Percentiles rank a stretch among this genome's conserved stretches.
These are phyloP conservation scores for Enoplolaimus lenunculus DNA, from an alignment of 2,888 invertebrate genomes.

Conservation along the genomic window DNA sequence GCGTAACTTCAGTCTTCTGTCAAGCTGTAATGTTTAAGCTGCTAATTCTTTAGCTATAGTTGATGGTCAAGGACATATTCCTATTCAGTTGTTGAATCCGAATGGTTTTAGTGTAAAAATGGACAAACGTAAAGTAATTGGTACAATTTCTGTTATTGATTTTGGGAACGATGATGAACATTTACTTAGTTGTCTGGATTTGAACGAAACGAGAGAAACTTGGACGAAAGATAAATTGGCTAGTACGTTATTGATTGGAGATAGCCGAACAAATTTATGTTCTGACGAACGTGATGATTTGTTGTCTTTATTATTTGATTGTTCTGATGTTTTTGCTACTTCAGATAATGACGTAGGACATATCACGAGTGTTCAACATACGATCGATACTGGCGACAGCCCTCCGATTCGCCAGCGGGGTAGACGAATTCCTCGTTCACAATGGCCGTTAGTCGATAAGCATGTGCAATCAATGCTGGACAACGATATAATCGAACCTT, in stretches of 20 bases:
- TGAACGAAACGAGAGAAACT: neutral
- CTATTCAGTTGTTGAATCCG: neutral
- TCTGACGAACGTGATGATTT: neutral
- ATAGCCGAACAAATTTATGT: neutral
- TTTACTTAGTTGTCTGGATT: neutral
- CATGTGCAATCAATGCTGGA: neutral
- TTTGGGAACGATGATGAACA: neutral
- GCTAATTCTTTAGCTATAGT: neutral
- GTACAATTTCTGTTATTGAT: neutral
- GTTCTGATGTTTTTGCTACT: neutral
- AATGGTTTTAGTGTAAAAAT: neutral
- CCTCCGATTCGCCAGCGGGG: neutral
- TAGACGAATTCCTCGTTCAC: constrained; percentile 6
- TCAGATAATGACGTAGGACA: constrained; percentile 5
- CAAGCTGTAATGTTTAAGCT: neutral
- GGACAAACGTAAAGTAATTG: neutral
- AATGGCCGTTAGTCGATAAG: neutral
- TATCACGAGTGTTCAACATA: neutral
- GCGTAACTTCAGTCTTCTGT: neutral
- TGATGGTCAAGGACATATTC: neutral
- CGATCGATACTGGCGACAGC: neutral
- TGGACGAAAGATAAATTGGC: neutral
- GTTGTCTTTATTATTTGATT: neutral
- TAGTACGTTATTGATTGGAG: neutral
- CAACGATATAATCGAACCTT: neutral